Evolutionary conservation across 2,888 invertebrate species (phyloP).

Genomic region (Pammene fasciana): DNA sequence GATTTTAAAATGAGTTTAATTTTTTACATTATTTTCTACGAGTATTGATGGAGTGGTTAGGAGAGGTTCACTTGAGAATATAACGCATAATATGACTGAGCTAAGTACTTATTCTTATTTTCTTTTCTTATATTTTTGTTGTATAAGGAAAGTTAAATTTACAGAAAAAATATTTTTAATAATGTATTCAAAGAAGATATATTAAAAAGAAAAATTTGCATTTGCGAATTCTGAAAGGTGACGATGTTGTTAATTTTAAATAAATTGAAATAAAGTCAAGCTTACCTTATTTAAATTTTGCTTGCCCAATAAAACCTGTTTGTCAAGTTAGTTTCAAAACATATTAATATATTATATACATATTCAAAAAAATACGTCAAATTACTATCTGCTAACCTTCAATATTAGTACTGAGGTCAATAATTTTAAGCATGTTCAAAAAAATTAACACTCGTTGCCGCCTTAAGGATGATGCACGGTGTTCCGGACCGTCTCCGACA

Average conservation of each 20-base stretch:
- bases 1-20: not conserved
- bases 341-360: no score
- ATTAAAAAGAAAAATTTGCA: not conserved
- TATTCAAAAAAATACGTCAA: no score
- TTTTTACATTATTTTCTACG: not conserved
- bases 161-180: not conserved
- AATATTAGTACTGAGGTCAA: no score
- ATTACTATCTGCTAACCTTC: no score
- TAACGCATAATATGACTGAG: not conserved
- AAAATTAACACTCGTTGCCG: no score
- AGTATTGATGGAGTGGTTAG: not conserved
- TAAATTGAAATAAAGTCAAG: no score
- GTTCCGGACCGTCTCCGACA: no score
- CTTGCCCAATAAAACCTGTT: no score
- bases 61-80: not conserved
- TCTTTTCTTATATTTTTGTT: not conserved
- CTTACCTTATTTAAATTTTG: not conserved
- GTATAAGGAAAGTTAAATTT: not conserved
- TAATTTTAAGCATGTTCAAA: no score
- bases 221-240: slow-evolving; percentile 1
- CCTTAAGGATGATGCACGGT: no score
- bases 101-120: not conserved
- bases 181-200: not conserved
- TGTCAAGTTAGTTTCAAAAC: no score
- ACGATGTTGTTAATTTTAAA: not conserved